A percentile compares a stretch with the other conserved stretches of the same genome.
These are phyloP conservation scores for Lepidochrysops patricia DNA, from an alignment of 2,888 invertebrate species.

Conservation along the genomic window DNA sequence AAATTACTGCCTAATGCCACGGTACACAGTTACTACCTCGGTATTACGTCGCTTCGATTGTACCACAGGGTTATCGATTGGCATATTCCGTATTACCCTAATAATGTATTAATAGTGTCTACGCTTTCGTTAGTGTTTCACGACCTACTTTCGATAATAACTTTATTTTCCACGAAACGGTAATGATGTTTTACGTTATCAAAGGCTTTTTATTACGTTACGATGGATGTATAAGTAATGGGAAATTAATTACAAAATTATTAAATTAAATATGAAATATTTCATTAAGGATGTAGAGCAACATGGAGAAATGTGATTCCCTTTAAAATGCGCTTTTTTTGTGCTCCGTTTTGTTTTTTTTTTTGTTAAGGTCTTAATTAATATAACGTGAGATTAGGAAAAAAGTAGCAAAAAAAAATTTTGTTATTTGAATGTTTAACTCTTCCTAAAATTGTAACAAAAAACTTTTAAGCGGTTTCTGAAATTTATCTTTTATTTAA, in stretches of 20 bases:
- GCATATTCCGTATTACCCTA: background rate
- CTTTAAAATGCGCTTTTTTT: no score
- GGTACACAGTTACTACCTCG: no score
- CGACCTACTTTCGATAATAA: slow-evolving; percentile 7
- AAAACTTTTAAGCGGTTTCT: no score
- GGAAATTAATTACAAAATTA: background rate
- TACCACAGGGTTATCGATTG: background rate
- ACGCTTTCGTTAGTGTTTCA: background rate
- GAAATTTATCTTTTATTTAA: no score
- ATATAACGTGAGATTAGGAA: no score
- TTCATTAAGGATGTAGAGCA: no score
- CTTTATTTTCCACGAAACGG: slow-evolving; percentile 1
- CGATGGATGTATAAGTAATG: background rate
- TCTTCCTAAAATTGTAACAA: no score
- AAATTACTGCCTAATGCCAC: background rate
- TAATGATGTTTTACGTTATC: background rate
- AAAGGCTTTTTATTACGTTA: background rate
- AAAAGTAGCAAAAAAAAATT: no score
- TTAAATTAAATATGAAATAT: background rate
- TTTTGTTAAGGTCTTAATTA: no score
- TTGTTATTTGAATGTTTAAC: no score
- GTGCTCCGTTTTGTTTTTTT: no score
- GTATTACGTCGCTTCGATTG: background rate
- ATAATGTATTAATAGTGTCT: slow-evolving; percentile 2
- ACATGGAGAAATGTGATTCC: no score